These are phyloP conservation scores for Peromyscus attwateri DNA, from an alignment of 2,797 vertebrate species.

Conservation along the genomic window DNA sequence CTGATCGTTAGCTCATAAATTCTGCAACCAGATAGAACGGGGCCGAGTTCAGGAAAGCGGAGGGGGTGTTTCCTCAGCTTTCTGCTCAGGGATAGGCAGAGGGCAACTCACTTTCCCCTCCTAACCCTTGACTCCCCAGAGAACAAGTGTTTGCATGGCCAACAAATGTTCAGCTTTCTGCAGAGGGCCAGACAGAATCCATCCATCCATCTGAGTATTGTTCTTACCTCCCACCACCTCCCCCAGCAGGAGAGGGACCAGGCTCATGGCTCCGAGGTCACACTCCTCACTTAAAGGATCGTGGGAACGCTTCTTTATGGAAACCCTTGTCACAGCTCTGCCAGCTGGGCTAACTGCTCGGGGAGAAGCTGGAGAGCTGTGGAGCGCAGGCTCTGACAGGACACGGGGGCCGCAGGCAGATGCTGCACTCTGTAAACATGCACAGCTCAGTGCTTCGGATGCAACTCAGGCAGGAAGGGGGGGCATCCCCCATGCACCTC, in stretches of 20 bases:
- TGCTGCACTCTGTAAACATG: neutral
- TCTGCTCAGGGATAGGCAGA: constrained; percentile 34
- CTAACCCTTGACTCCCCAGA: constrained; percentile 32
- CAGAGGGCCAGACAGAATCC: constrained; percentile 64
- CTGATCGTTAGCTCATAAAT: constrained; percentile 48
- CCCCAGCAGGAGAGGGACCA: neutral
- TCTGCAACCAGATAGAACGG: neutral
- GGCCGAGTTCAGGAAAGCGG: neutral
- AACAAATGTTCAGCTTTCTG: constrained; percentile 37
- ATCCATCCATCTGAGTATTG: constrained; percentile 56
- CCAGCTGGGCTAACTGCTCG: constrained; percentile 81
- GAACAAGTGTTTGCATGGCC: constrained; percentile 56
- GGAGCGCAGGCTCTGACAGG: neutral
- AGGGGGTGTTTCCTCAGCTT: constrained; percentile 50
- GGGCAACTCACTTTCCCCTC: constrained; percentile 56
- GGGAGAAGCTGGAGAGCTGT: constrained; percentile 26
- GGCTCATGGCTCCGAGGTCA: constrained; percentile 68
- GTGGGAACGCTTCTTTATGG: constrained; percentile 75
- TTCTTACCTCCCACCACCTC: constrained; percentile 79
- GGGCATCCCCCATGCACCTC: neutral
- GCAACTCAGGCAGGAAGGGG: neutral
- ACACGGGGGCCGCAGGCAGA: constrained; percentile 41
- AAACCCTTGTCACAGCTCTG: constrained; percentile 65
- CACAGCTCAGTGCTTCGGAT: accelerated
- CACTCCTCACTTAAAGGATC: constrained; percentile 59